A percentile compares a stretch with the other conserved stretches of the same genome.
These are phyloP conservation scores for Coccyzus lansbergi DNA, from an alignment of 2,797 vertebrate species.

Conservation along the genomic window DNA sequence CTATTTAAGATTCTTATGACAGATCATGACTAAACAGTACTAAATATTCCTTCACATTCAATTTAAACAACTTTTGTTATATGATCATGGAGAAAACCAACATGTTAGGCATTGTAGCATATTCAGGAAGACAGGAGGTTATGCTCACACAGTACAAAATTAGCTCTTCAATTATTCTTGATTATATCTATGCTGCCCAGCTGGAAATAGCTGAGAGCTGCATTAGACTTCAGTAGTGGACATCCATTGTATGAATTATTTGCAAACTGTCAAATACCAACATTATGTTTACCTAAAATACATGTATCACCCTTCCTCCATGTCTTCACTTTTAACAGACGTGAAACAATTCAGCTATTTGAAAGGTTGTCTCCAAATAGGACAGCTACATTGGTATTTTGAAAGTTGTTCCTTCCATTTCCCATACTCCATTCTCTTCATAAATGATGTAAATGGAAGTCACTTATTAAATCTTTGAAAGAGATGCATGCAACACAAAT, in stretches of 20 bases:
- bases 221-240: constrained; percentile 1
- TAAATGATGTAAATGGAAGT: constrained; percentile 12
- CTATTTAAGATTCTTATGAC: constrained; percentile 29
- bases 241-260: constrained; percentile 28
- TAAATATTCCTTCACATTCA: constrained; percentile 33
- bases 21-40: constrained; percentile 32
- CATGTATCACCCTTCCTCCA: neutral
- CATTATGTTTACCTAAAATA: constrained; percentile 5
- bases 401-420: constrained; percentile 7
- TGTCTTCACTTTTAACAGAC: constrained; percentile 15
- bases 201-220: constrained; percentile 19
- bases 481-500: neutral
- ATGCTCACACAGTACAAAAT: constrained; percentile 30
- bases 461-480: constrained; percentile 32
- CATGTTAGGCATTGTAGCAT: neutral
- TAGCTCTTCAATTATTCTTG: constrained; percentile 36
- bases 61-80: constrained; percentile 13
- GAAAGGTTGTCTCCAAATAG: constrained; percentile 29
- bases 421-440: constrained; percentile 1
- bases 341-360: constrained; percentile 1
- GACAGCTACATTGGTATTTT: neutral
- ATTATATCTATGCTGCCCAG: constrained; percentile 29
- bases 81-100: neutral
- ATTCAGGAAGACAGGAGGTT: constrained; percentile 6
- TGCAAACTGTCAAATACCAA: constrained; percentile 16